A percentile compares a stretch with the other conserved stretches of the same genome.
Evolutionary conservation across 2,888 invertebrate genomes (phyloP).

Genomic region (Conus canariensis): DNA sequence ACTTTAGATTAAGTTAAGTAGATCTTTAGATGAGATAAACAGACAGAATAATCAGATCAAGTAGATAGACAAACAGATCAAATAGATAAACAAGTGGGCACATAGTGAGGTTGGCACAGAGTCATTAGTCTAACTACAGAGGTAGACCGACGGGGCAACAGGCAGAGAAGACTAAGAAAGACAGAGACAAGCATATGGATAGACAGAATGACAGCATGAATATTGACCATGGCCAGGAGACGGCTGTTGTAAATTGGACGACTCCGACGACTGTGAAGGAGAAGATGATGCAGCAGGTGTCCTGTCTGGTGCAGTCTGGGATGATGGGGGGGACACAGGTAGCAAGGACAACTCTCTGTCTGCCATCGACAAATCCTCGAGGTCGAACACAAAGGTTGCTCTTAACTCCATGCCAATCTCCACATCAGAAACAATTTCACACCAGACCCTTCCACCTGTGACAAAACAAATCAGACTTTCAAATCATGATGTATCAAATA

Average conservation of each 20-base stretch:
- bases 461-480: neutral
- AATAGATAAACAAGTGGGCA: too few relatives aligned
- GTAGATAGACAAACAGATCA: too few relatives aligned
- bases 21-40: too few relatives aligned
- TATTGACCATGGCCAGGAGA: conserved; percentile 52
- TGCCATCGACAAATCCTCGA: conserved; percentile 27
- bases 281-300: neutral
- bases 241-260: conserved; percentile 35
- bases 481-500: too few relatives aligned
- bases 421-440: conserved; percentile 69
- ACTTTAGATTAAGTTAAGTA: too few relatives aligned
- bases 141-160: too few relatives aligned
- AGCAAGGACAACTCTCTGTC: conserved; percentile 22
- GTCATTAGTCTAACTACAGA: too few relatives aligned
- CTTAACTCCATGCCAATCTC: conserved; percentile 66
- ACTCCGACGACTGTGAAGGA: conserved; percentile 18
- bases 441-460: conserved; percentile 70
- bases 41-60: too few relatives aligned
- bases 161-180: too few relatives aligned
- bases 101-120: too few relatives aligned
- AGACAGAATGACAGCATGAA: too few relatives aligned
- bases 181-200: neutral
- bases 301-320: neutral
- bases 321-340: conserved; percentile 10
- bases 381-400: conserved; percentile 64